These are phyloP conservation scores for Luffia ferchaultella DNA, from an alignment of 2,888 invertebrate species.

Conservation along the genomic window DNA sequence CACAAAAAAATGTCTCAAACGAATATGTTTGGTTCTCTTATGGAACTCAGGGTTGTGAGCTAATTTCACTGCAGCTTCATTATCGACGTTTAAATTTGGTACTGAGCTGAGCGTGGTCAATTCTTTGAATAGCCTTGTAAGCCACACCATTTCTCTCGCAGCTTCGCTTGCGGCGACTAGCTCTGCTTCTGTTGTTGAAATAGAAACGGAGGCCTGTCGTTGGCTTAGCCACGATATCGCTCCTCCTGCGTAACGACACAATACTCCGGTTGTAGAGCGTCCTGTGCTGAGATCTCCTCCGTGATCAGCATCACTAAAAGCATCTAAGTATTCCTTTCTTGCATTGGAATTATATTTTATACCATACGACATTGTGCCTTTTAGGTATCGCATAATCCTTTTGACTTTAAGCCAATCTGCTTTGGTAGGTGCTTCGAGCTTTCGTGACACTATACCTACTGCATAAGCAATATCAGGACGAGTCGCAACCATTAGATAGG, in stretches of 20 bases:
- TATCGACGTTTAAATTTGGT: constrained; percentile 17
- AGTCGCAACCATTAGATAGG: constrained; percentile 6
- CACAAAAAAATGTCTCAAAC: constrained; percentile 8
- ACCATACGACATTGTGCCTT: not conserved
- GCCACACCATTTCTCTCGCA: constrained; percentile 22
- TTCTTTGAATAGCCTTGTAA: constrained; percentile 14
- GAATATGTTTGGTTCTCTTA: constrained; percentile 18
- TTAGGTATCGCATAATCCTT: constrained; percentile 4
- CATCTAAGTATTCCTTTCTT: not conserved
- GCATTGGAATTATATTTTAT: not conserved
- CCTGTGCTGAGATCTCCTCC: constrained; percentile 2
- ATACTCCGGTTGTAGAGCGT: constrained; percentile 10
- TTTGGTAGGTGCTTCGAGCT: constrained; percentile 3
- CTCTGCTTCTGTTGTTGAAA: constrained; percentile 25
- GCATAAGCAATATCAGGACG: constrained; percentile 6
- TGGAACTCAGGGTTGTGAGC: constrained; percentile 20
- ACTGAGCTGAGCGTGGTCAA: not conserved
- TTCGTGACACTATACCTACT: constrained; percentile 6
- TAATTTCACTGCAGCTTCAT: constrained; percentile 17
- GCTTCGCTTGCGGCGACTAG: constrained; percentile 22
- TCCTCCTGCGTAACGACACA: constrained; percentile 16
- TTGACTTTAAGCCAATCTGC: constrained; percentile 7
- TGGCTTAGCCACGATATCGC: constrained; percentile 23
- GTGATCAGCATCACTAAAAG: not conserved
- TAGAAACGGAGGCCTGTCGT: constrained; percentile 21